Evolutionary conservation across 2,797 vertebrate species (phyloP).

Genomic region (Rhabdophis nuchalis): DNA sequence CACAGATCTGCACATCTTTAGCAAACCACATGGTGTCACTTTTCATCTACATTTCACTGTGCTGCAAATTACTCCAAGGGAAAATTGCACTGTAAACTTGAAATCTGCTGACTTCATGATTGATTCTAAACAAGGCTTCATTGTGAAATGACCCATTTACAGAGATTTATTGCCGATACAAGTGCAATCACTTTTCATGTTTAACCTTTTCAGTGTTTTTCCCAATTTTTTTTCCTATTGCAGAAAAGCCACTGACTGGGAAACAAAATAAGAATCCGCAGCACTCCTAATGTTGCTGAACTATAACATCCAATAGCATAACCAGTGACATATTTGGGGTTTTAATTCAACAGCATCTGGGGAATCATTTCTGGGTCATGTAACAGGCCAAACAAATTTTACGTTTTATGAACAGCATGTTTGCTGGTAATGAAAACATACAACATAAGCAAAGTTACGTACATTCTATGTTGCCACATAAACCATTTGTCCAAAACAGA

Average conservation of each 20-base stretch:
- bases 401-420: neutral
- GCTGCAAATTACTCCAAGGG: neutral
- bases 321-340: neutral
- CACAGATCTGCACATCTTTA: neutral
- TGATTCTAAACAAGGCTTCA: neutral
- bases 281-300: neutral
- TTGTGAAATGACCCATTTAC: neutral
- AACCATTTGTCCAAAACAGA: neutral
- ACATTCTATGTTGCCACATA: neutral
- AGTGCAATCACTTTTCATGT: neutral
- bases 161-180: neutral
- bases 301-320: neutral
- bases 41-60: neutral
- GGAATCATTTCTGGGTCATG: neutral
- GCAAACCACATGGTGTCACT: constrained; percentile 43
- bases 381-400: neutral
- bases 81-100: neutral
- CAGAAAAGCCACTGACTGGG: neutral
- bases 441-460: neutral
- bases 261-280: neutral
- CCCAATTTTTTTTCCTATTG: neutral
- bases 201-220: neutral
- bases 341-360: neutral
- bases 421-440: neutral
- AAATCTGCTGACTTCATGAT: neutral